Conservation (phyloP, 2,113 vertebrate genomes). For the Clarias magur region DNA sequence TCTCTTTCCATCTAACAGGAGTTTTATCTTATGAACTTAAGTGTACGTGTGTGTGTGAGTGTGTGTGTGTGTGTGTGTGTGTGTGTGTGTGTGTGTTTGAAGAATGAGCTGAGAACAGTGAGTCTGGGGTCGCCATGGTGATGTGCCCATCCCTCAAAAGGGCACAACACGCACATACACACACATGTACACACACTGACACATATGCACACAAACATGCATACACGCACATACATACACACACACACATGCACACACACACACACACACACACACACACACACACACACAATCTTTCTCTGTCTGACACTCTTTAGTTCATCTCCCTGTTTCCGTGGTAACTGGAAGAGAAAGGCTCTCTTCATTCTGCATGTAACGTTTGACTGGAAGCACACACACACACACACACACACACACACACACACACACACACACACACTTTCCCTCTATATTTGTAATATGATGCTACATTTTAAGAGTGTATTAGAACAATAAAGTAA, state of each 20-base stretch:
- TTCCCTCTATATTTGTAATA: background rate
- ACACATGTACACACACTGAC: background rate
- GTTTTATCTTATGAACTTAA: background rate
- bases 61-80: background rate
- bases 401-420: background rate
- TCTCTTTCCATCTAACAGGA: background rate
- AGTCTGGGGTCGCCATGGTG: constrained; percentile 27
- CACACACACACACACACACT: constrained; percentile 3
- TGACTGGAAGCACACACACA: constrained; percentile 31
- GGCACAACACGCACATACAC: constrained; percentile 15
- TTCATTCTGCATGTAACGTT: constrained; percentile 46
- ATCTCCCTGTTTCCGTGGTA: constrained; percentile 60
- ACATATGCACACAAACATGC: constrained; percentile 5
- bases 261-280: constrained; percentile 27
- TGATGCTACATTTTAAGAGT: constrained; percentile 1
- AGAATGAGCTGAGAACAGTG: too few species aligned
- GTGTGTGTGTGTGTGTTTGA: background rate
- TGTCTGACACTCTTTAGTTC: constrained; percentile 41
- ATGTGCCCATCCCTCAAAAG: constrained; percentile 31
- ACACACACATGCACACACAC: constrained; percentile 5
- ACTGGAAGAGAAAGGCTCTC: constrained; percentile 53
- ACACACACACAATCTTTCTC: constrained; percentile 17
- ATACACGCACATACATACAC: background rate
- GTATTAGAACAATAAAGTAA: background rate
- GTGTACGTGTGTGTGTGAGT: background rate